phyloP scores from a whole-genome alignment of 2,797 vertebrate species.

The Gymnodraco acuticeps region DNA sequence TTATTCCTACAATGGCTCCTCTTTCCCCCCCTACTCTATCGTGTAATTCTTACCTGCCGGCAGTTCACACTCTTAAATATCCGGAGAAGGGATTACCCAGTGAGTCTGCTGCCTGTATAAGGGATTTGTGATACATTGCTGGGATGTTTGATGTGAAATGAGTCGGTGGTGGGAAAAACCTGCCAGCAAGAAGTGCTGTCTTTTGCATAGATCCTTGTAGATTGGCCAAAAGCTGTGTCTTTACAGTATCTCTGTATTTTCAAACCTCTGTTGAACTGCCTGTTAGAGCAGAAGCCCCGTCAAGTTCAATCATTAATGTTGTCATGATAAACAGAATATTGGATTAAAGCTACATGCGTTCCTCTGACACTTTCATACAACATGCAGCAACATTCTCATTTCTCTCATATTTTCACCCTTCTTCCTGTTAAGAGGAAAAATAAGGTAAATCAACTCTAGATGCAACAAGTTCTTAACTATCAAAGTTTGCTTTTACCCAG shows the following conservation, averaged over 20 bases:
- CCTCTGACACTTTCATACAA: neutral
- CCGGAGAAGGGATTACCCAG: conserved; percentile 16
- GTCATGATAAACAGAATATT: neutral
- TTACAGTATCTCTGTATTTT: neutral
- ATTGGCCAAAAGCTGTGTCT: conserved; percentile 14
- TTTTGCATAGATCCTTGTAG: conserved; percentile 9
- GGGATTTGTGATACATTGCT: conserved; percentile 23
- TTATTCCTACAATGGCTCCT: conserved; percentile 1
- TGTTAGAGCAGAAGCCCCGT: neutral
- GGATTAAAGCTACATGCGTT: neutral
- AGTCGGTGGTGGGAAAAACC: conserved; percentile 20
- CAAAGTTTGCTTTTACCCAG: too few species aligned
- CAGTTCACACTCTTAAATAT: conserved; percentile 15
- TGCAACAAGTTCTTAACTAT: too few species aligned
- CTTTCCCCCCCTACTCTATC: neutral
- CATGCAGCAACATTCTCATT: too few species aligned
- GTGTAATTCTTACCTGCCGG: conserved; percentile 22
- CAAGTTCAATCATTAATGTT: conserved; percentile 3
- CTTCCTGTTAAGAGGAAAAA: too few species aligned
- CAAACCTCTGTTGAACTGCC: neutral
- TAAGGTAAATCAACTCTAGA: too few species aligned
- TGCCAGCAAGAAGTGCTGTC: neutral
- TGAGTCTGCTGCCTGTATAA: conserved; percentile 2
- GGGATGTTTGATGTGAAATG: conserved; percentile 24
- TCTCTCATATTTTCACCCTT: too few species aligned